Evolutionary conservation across 2,113 vertebrate genomes (phyloP), one percentile per base, ranked within the genome.

Genomic region (Ia io): DNA sequence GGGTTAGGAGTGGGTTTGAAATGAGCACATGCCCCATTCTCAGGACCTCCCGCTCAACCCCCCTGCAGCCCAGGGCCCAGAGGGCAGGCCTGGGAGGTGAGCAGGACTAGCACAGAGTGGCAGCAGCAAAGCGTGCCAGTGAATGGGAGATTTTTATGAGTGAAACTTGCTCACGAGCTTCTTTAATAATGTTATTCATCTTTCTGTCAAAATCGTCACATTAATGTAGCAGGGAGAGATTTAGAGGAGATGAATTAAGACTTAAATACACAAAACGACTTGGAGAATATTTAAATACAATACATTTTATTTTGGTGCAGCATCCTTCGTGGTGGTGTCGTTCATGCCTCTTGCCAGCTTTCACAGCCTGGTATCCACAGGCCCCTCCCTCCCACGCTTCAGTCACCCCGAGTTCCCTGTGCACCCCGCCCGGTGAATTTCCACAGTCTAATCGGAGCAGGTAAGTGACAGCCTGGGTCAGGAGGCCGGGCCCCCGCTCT

Each of bases 151-250:
- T 83, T 97, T 98, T 97, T 97, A 97, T 97, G 97, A 97, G 97
- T 97, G 96, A 97, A 98, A 98, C 97, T 97, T 98, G 97, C 97
- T 98, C 97, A 97, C 74, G 95, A 97, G 96, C 71, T 97, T 97
- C 97, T 97, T 98, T 98, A 98, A 98, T 98, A 98, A 98, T 42
- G 97, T 97, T 96, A 97, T 98, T 98, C 98, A 98, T 98, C 98
- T 98, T 98, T 98, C 98, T 98, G 98, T 98, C 98, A 98, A 97
- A 98, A 80, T 88, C 78, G 40, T 98, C 98, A 98, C 98, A 95
- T 98, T 98, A 98, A 98, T 95, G 98, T 94, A 96, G 96, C 37
- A 28, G 87, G 96, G 97, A 97, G 96, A 97, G 97, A 98, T 98
- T 98, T 97, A 96, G 96, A 98, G 98, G 96, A 97, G 98, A 98